Conservation (phyloP, 2,888 invertebrate genomes). For the Tortricodes alternella region DNA sequence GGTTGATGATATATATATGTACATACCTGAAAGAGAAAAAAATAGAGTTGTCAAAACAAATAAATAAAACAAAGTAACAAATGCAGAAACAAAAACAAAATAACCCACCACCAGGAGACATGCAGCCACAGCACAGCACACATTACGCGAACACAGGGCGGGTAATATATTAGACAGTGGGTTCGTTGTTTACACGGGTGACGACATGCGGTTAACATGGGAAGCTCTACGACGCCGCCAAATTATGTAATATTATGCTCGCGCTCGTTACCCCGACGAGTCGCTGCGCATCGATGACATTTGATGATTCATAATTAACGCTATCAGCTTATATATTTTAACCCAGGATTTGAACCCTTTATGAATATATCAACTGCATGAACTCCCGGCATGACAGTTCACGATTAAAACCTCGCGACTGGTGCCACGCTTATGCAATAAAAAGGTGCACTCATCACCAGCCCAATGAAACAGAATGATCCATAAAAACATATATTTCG, state of each 20-base stretch:
- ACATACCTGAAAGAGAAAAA: constrained; percentile 23
- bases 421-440: no score
- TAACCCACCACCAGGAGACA: constrained; percentile 9
- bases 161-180: not conserved
- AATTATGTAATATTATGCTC: not conserved
- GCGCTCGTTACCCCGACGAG: not conserved
- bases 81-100: not conserved
- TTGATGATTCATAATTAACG: not conserved
- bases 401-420: no score
- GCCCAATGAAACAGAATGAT: no score
- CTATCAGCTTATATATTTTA: no score
- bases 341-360: no score
- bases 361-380: no score
- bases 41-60: not conserved
- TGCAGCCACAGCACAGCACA: not conserved
- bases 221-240: not conserved
- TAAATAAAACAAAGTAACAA: not conserved
- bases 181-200: not conserved
- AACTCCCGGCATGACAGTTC: no score
- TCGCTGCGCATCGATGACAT: not conserved
- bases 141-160: not conserved
- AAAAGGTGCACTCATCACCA: no score
- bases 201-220: not conserved
- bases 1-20: not conserved
- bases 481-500: no score